phyloP scores from a whole-genome alignment of 2,888 invertebrate genomes.

The Nasonovia ribisnigri region DNA sequence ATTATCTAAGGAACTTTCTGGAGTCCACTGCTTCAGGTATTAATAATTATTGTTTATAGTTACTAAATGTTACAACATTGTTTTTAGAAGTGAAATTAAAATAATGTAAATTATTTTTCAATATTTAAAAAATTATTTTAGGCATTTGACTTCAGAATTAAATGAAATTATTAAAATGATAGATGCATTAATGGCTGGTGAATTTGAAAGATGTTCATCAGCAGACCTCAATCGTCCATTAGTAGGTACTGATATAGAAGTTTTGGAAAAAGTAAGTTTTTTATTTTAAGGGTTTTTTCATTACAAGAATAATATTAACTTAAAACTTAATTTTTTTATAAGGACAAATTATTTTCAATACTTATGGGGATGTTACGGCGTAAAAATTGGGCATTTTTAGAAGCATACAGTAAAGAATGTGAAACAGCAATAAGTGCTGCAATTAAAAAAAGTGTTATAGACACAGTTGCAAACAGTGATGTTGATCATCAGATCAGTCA shows the following conservation, averaged over 20 bases:
- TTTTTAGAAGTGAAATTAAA: neutral
- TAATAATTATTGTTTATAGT: neutral
- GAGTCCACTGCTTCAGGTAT: conserved; percentile 89
- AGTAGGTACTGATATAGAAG: conserved; percentile 74
- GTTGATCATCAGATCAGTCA: conserved; percentile 68
- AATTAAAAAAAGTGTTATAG: conserved; percentile 83
- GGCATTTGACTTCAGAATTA: conserved; percentile 94
- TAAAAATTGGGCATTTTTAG: conserved; percentile 82
- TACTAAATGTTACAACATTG: neutral
- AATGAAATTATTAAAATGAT: conserved; percentile 96
- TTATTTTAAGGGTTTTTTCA: neutral
- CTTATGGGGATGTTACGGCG: conserved; percentile 88
- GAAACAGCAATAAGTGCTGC: conserved; percentile 89
- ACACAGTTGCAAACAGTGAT: conserved; percentile 77
- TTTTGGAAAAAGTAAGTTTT: conserved; percentile 75
- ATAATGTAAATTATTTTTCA: neutral
- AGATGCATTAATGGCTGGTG: conserved; percentile 95
- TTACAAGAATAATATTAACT: neutral
- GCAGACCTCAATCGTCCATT: conserved; percentile 90
- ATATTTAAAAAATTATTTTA: conserved; percentile 69
- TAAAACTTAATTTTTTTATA: conserved; percentile 69
- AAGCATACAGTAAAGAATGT: conserved; percentile 88
- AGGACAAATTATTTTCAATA: conserved; percentile 89
- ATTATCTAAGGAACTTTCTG: conserved; percentile 88
- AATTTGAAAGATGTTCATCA: conserved; percentile 92